Conservation (phyloP, 2,888 invertebrate genomes). For the Cordilura impudica region DNA sequence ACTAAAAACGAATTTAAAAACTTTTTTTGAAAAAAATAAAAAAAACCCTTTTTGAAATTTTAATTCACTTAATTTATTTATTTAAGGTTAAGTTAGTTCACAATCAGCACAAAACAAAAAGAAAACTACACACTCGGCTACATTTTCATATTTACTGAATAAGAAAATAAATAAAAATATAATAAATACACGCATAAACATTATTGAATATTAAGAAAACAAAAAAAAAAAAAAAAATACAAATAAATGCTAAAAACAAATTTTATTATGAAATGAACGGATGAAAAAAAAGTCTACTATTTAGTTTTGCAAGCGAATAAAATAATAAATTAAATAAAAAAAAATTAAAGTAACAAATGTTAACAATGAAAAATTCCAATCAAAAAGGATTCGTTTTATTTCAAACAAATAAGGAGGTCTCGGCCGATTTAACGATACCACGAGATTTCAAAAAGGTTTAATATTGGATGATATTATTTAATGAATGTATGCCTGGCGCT, state of each 20-base stretch:
- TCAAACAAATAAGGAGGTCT: too few relatives aligned
- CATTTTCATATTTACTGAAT: conserved; percentile 43
- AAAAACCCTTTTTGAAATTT: background rate
- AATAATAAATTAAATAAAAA: conserved; percentile 64
- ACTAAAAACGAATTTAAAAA: too few relatives aligned
- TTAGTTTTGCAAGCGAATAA: conserved; percentile 70
- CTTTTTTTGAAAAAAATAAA: conserved; percentile 24
- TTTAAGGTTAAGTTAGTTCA: conserved; percentile 31
- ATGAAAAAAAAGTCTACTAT: conserved; percentile 65
- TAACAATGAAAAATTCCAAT: conserved; percentile 54
- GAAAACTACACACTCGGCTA: conserved; percentile 44
- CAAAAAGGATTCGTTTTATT: conserved; percentile 45
- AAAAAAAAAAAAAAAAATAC: conserved; percentile 20
- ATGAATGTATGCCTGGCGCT: too few relatives aligned
- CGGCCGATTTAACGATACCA: too few relatives aligned
- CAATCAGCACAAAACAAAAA: conserved; percentile 37
- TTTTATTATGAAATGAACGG: conserved; percentile 44
- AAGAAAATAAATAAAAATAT: conserved; percentile 2
- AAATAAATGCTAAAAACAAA: conserved; percentile 58
- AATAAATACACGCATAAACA: background rate
- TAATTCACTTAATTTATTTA: background rate
- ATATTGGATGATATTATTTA: too few relatives aligned
- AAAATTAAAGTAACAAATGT: conserved; percentile 51
- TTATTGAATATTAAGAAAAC: conserved; percentile 13
- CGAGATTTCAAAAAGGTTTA: too few relatives aligned